Percentiles rank a stretch among this genome's conserved stretches.
phyloP scores from a whole-genome alignment of 1,140 invertebrate species.

The Triops cancriformis region DNA sequence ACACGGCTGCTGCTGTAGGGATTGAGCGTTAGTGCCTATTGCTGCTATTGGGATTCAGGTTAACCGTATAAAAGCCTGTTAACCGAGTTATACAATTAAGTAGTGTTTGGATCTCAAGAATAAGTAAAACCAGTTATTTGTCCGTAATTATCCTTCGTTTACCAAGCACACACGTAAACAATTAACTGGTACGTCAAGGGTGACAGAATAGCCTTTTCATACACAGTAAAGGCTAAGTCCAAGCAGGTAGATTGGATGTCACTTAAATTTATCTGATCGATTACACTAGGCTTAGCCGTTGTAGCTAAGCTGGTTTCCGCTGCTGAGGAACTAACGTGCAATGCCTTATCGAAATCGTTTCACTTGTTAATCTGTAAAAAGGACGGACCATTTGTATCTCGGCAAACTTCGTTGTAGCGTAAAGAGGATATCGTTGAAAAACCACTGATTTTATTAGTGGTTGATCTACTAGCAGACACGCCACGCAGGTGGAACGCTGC shows the following conservation, averaged over 20 bases:
- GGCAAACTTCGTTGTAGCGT: not conserved
- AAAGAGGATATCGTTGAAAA: not conserved
- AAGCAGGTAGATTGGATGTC: not conserved
- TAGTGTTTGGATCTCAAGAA: too few species aligned
- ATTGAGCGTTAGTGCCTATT: too few species aligned
- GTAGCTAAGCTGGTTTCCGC: not conserved
- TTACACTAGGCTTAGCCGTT: not conserved
- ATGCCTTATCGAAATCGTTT: slow-evolving; percentile 1
- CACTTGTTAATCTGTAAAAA: not conserved
- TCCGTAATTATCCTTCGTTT: too few species aligned
- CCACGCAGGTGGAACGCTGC: not conserved
- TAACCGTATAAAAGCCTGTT: too few species aligned
- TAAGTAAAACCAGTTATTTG: too few species aligned
- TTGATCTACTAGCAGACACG: not conserved
- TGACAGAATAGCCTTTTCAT: not conserved
- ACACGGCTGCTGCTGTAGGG: too few species aligned
- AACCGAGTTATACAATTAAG: too few species aligned
- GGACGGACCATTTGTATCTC: not conserved
- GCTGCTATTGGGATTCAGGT: too few species aligned
- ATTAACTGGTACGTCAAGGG: not conserved
- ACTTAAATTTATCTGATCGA: not conserved
- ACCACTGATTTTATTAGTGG: not conserved
- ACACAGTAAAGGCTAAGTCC: not conserved
- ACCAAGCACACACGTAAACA: too few species aligned
- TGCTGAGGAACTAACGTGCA: not conserved